phyloP scores from a whole-genome alignment of 1,140 invertebrate genomes.

The Leptopilina boulardi region DNA sequence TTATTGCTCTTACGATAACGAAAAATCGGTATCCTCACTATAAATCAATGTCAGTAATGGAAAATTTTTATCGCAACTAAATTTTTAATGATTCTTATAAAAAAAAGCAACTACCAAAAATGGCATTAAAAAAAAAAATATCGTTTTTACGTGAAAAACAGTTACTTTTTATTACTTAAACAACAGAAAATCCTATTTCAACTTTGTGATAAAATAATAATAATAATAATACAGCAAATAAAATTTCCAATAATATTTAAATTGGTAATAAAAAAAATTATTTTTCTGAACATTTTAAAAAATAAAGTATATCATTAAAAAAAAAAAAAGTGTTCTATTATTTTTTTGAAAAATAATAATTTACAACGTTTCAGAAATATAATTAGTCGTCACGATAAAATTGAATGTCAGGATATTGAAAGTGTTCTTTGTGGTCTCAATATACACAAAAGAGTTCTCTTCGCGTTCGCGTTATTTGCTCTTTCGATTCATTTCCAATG shows the following conservation, averaged over 20 bases:
- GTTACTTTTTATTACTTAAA: background rate
- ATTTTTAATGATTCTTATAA: background rate
- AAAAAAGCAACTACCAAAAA: background rate
- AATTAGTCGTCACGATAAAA: constrained; percentile 16
- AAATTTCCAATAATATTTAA: background rate
- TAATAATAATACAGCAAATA: background rate
- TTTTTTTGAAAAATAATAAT: too few species aligned
- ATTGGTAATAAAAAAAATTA: too few species aligned
- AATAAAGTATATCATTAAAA: too few species aligned
- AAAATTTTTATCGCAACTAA: background rate
- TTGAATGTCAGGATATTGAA: constrained; percentile 35
- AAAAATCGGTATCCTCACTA: background rate
- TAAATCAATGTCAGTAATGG: constrained; percentile 10
- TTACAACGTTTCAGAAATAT: background rate
- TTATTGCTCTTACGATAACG: background rate
- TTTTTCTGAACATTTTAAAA: too few species aligned
- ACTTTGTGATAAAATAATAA: background rate
- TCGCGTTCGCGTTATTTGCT: constrained; percentile 57
- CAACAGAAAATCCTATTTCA: background rate
- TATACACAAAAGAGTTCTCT: constrained; percentile 19
- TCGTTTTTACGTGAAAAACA: background rate
- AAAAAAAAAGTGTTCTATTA: too few species aligned
- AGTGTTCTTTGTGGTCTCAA: constrained; percentile 22
- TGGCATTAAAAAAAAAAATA: background rate
- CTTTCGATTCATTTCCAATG: constrained; percentile 67